A percentile compares a stretch with the other conserved stretches of the same genome.
These are phyloP conservation scores for Seriola quinqueradiata DNA, from an alignment of 2,113 vertebrate species.

Conservation along the genomic window DNA sequence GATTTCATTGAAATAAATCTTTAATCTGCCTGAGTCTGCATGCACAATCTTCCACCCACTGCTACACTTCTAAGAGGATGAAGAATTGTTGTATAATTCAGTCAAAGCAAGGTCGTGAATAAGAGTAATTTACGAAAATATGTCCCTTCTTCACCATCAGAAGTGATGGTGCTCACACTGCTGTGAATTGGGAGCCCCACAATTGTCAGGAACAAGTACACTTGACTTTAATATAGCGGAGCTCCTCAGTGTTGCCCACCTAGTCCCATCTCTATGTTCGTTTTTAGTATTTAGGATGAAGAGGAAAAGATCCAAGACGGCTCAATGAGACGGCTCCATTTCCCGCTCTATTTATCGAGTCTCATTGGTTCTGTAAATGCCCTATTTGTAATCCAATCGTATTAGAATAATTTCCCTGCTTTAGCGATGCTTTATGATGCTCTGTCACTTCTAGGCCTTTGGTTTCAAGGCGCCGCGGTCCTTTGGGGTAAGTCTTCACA, in stretches of 20 bases:
- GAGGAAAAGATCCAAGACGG: conserved; percentile 13
- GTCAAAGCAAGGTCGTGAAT: conserved; percentile 34
- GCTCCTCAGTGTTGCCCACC: conserved; percentile 18
- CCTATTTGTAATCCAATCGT: conserved; percentile 72
- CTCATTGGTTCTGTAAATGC: conserved; percentile 62
- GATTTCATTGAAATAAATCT: conserved; percentile 54
- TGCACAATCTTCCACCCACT: conserved; percentile 12
- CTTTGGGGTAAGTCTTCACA: conserved; percentile 56
- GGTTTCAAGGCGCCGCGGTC: conserved; percentile 47
- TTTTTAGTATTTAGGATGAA: conserved; percentile 49
- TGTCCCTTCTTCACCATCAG: neutral
- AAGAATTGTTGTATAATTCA: conserved; percentile 28
- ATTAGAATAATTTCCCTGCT: conserved; percentile 55
- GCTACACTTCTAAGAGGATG: conserved; percentile 6
- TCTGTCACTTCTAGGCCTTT: conserved; percentile 58
- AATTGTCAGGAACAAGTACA: conserved; percentile 31
- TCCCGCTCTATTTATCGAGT: conserved; percentile 56
- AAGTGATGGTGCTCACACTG: neutral
- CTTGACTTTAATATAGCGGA: conserved; percentile 16
- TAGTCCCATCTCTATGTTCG: conserved; percentile 10
- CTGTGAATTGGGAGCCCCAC: conserved; percentile 17
- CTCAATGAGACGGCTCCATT: conserved; percentile 38
- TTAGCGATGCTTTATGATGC: conserved; percentile 51
- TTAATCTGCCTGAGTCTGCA: conserved; percentile 21
- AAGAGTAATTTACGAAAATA: conserved; percentile 39